Conservation (phyloP, 2,797 vertebrate species). For the Amphiprion clarkii region DNA sequence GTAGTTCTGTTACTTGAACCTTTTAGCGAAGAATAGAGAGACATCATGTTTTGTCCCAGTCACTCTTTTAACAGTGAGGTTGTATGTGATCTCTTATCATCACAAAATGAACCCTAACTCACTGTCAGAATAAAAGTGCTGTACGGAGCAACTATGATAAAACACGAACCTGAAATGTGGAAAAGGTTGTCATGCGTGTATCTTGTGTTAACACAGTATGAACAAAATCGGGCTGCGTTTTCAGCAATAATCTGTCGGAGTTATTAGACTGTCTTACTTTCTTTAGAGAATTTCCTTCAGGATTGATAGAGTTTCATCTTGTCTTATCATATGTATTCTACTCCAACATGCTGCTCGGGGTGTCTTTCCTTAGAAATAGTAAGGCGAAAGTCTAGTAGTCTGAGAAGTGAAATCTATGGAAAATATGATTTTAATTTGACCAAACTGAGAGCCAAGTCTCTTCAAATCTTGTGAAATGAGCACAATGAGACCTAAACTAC, state of each 20-base stretch:
- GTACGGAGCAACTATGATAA: constrained; percentile 10
- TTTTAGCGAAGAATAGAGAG: constrained; percentile 41
- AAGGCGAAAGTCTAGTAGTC: constrained; percentile 1
- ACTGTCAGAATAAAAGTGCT: constrained; percentile 40
- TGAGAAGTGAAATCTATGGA: constrained; percentile 24
- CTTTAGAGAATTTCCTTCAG: too few species aligned
- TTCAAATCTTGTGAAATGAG: constrained; percentile 33
- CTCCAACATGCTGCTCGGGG: constrained; percentile 2
- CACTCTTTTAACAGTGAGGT: constrained; percentile 31
- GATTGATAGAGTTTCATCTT: too few species aligned
- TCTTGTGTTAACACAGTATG: constrained; percentile 1
- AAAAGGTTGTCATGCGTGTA: constrained; percentile 15
- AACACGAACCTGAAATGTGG: constrained; percentile 21
- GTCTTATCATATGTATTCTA: neutral
- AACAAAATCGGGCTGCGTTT: constrained; percentile 13
- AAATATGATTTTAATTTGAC: constrained; percentile 40
- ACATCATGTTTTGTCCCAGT: constrained; percentile 36
- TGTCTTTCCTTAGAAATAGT: constrained; percentile 1
- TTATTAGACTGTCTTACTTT: too few species aligned
- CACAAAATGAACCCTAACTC: constrained; percentile 30
- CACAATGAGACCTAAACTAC: constrained; percentile 41
- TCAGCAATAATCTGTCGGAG: neutral
- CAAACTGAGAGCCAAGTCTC: constrained; percentile 33
- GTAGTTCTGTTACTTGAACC: constrained; percentile 31
- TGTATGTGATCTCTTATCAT: constrained; percentile 28